Evolutionary conservation across 2,888 invertebrate species (phyloP), one percentile per base, ranked within the genome.

Genomic region (Plagodis dolabraria): DNA sequence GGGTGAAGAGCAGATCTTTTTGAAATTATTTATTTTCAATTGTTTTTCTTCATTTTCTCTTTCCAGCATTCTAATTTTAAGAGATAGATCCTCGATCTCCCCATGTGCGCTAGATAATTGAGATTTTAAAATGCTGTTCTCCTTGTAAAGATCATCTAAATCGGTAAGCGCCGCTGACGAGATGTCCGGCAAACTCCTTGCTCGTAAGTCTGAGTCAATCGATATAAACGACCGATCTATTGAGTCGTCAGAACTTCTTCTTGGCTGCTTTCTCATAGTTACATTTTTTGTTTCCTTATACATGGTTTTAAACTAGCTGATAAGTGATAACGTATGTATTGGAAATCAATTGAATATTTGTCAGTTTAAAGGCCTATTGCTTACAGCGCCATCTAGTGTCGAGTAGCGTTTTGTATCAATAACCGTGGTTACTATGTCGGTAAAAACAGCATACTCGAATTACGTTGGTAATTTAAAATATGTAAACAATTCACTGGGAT

Each of bases 161-260:
- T 45, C 45, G 6, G 10, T 22, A 22, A 45, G 11, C 6, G 7
- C 45, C 7, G 12, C 22, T 6, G 45, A 45, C 7, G 45, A 45
- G 7, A 45, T 22, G 11, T 45, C 45, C 11, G 45, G 45, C 6
- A 45, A 22, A 22, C 45, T 45, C 22, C 45, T 45, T 7, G 22
- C 45, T 5, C 45, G 12, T 11, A 45, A 11, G 22, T 45, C 45
- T 9, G 45, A 45, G 6, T 11, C 7, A 0, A 22, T 45, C 7
- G 45, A 45, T 12, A 45, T 45, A 45, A 45, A 45, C 22, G 45
- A 45, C 7, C 22, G 45, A 45, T 45, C 22, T 12, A 45, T 45
- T 7, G 45, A 45, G 12, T 45, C 45, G 22, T 45, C 45, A 11
- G 45, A 45, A 22, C 7, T 12, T 12, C 22, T 22, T 45, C 45